These are phyloP conservation scores for Urocolius indicus DNA, from an alignment of 2,113 vertebrate genomes.

Conservation along the genomic window DNA sequence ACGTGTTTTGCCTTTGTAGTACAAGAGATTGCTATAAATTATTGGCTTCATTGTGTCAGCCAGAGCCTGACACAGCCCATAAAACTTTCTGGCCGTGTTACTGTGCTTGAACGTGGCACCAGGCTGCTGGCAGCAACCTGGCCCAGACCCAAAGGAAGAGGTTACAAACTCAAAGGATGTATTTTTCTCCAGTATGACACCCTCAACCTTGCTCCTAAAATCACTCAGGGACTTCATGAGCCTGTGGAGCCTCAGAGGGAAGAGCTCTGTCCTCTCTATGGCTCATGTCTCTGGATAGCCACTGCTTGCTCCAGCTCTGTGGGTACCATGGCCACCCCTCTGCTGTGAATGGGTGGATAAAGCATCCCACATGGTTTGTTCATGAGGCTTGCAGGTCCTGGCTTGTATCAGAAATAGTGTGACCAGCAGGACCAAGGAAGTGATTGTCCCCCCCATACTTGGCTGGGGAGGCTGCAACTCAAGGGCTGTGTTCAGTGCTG, in stretches of 20 bases:
- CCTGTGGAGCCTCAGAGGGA: background rate
- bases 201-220: background rate
- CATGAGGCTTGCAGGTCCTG: background rate
- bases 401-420: too few relatives aligned
- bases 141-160: background rate
- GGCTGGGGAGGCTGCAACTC: too few relatives aligned
- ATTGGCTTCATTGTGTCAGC: conserved; percentile 25
- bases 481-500: too few relatives aligned
- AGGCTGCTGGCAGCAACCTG: background rate
- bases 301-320: background rate
- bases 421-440: too few relatives aligned
- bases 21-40: conserved; percentile 29
- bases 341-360: rapidly evolving
- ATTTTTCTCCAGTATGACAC: background rate
- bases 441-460: too few relatives aligned
- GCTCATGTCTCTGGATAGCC: rapidly evolving
- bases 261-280: background rate
- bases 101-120: background rate
- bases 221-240: rapidly evolving
- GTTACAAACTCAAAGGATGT: background rate
- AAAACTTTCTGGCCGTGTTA: background rate
- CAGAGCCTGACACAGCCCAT: background rate
- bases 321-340: background rate
- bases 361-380: background rate
- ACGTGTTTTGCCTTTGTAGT: conserved; percentile 9